These are phyloP conservation scores for Pachyuromys duprasi DNA, from an alignment of 2,797 vertebrate genomes.

Conservation along the genomic window DNA sequence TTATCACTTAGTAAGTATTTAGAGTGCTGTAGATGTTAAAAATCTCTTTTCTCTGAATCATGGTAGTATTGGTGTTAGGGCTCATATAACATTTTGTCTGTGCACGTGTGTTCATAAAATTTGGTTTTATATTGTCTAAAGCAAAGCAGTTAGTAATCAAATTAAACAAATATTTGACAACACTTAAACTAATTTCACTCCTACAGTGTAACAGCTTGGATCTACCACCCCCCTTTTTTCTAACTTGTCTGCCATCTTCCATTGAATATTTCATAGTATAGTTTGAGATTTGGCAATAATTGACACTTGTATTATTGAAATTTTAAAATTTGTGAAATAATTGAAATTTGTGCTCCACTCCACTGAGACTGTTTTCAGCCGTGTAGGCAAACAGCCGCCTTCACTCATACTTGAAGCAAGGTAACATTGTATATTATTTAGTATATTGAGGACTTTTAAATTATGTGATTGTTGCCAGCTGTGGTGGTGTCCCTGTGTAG, in stretches of 20 bases:
- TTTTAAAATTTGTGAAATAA: no score
- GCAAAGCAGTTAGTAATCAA: not conserved
- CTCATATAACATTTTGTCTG: not conserved
- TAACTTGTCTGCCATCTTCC: not conserved
- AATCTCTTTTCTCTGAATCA: not conserved
- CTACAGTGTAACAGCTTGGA: not conserved
- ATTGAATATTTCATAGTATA: not conserved
- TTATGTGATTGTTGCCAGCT: not conserved
- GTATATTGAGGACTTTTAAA: not conserved
- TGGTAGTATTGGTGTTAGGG: not conserved
- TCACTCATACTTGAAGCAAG: not conserved
- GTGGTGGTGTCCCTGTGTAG: not conserved
- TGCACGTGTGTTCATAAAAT: not conserved
- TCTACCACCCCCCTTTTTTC: not conserved
- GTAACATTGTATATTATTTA: not conserved
- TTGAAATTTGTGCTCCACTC: not conserved
- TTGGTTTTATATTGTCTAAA: constrained; percentile 22
- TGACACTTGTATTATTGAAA: not conserved
- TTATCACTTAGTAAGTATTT: not conserved
- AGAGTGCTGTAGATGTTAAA: not conserved
- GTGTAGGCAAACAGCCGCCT: not conserved
- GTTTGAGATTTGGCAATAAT: not conserved
- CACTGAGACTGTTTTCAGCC: not conserved
- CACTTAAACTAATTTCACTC: not conserved
- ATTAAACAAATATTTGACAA: not conserved